A percentile compares a stretch with the other conserved stretches of the same genome.
These are phyloP conservation scores for Leptoteleia sp. DNA, from an alignment of 1,140 invertebrate species.

Conservation along the genomic window DNA sequence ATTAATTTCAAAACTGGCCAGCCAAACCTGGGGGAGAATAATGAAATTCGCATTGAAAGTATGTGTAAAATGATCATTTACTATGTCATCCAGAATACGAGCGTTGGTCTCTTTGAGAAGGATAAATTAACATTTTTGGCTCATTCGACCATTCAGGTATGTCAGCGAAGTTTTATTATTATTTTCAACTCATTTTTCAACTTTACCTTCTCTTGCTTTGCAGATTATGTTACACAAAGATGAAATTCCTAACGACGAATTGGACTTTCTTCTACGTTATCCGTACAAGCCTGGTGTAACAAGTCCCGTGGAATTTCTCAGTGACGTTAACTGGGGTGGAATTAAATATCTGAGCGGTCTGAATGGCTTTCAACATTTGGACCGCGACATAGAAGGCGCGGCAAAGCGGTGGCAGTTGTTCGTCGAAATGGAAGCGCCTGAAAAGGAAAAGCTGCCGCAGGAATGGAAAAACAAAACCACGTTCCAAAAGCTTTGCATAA, in stretches of 20 bases:
- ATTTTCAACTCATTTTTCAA: too few relatives aligned
- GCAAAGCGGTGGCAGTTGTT: slow-evolving; percentile 96
- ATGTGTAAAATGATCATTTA: slow-evolving; percentile 4
- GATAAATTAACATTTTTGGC: slow-evolving; percentile 96
- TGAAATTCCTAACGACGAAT: slow-evolving; percentile 86
- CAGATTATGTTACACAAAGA: slow-evolving; percentile 86
- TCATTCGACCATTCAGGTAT: slow-evolving; percentile 92
- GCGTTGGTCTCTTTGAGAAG: slow-evolving; percentile 93
- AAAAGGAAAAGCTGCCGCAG: slow-evolving; percentile 96
- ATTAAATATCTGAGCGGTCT: slow-evolving; percentile 89
- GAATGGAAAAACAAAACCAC: slow-evolving; percentile 97
- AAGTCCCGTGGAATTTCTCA: slow-evolving; percentile 92
- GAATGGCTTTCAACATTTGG: slow-evolving; percentile 92
- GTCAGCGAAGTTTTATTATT: slow-evolving; percentile 32
- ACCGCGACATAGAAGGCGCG: slow-evolving; percentile 95
- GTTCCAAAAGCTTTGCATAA: slow-evolving; percentile 94
- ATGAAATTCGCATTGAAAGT: background rate
- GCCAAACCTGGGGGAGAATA: too few relatives aligned
- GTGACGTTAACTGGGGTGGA: slow-evolving; percentile 92
- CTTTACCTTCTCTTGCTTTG: too few relatives aligned
- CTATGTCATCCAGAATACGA: slow-evolving; percentile 90
- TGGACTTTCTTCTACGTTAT: slow-evolving; percentile 94
- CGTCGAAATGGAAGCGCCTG: slow-evolving; percentile 93
- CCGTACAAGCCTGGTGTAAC: slow-evolving; percentile 84
- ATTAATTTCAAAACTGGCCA: slow-evolving; percentile 78